Evolutionary conservation across 1,140 invertebrate genomes (phyloP), one percentile per base, ranked within the genome.

Genomic region (Ruditapes philippinarum): DNA sequence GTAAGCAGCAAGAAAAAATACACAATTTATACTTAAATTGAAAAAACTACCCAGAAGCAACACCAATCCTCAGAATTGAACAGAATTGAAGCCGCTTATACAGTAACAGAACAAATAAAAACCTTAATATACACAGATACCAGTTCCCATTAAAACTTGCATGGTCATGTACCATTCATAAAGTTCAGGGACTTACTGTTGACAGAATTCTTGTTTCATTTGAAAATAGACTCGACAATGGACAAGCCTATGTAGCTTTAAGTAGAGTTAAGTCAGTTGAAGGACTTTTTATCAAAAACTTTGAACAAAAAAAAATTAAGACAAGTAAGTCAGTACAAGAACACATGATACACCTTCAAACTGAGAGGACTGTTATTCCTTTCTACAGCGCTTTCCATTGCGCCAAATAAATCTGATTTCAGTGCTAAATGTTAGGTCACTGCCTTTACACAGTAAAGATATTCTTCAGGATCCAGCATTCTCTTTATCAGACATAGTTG

Each of bases 231-330:
- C 70, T 68, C 54, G 76, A 38, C 14, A 33, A 31, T 88, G 86
- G 74, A 54, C 86, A 88, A 57, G 86, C 86, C n/a, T 88, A 88
- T 80, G 86, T 88, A 25, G 86, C 86, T 33, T 45, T 80, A 4
- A 80, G 86, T 42, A 80, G 86, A 54, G 42, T 65, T 2, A 78
- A 80, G 40, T 45, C 76, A 0, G 14, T 70, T 3, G 28, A 65
- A 51, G 65, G 40, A 14, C 40, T 88, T 22, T 57, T 38, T 54
- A 7, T 80, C 0, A 25, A 45, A 7, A 40, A 87, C 11, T 62
- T 88, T 70, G 38, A 45, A 28, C 17, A 12, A 33, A 42, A 22
- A n/a, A 57, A 76, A 25, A 38, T 88, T 9, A 65, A 42, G 40
- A 17, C 22, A 3, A 83, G 36, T 83, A 62, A 40, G 31, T 25